Evolutionary conservation across 1,140 invertebrate genomes (phyloP).

Genomic region (Liolophura sinensis): DNA sequence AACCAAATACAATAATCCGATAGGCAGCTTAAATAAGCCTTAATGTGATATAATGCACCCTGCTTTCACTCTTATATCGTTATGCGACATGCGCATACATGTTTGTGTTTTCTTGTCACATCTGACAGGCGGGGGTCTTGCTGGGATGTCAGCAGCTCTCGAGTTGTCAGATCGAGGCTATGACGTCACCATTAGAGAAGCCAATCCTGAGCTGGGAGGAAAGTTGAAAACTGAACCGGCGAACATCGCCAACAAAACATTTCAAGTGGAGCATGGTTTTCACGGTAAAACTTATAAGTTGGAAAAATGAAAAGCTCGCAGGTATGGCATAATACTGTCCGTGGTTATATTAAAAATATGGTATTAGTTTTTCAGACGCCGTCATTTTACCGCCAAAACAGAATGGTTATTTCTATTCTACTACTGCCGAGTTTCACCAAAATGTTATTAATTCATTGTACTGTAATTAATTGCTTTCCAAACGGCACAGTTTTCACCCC

Average conservation of each 20-base stretch:
- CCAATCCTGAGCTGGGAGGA: constrained; percentile 8
- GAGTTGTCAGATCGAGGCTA: constrained; percentile 19
- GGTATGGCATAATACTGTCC: not conserved
- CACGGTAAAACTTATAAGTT: constrained; percentile 3
- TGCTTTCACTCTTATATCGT: too few relatives aligned
- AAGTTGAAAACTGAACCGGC: constrained; percentile 14
- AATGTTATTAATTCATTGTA: too few relatives aligned
- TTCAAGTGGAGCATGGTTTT: constrained; percentile 18
- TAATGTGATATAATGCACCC: too few relatives aligned
- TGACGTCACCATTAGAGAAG: constrained; percentile 18
- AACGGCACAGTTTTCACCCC: too few relatives aligned
- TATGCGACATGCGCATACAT: too few relatives aligned
- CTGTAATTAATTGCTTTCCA: too few relatives aligned
- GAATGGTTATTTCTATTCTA: too few relatives aligned
- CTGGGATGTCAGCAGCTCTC: constrained; percentile 16
- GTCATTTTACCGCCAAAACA: too few relatives aligned
- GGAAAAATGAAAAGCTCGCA: not conserved
- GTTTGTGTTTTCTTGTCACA: not conserved
- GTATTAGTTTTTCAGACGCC: too few relatives aligned
- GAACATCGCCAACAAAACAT: constrained; percentile 11
- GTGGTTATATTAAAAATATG: not conserved
- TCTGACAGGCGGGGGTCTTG: constrained; percentile 15
- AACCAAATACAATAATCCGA: too few relatives aligned
- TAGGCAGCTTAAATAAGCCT: too few relatives aligned
- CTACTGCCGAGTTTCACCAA: too few relatives aligned